Conservation (phyloP, 2,888 invertebrate genomes). For the Acrobasis consociella region DNA sequence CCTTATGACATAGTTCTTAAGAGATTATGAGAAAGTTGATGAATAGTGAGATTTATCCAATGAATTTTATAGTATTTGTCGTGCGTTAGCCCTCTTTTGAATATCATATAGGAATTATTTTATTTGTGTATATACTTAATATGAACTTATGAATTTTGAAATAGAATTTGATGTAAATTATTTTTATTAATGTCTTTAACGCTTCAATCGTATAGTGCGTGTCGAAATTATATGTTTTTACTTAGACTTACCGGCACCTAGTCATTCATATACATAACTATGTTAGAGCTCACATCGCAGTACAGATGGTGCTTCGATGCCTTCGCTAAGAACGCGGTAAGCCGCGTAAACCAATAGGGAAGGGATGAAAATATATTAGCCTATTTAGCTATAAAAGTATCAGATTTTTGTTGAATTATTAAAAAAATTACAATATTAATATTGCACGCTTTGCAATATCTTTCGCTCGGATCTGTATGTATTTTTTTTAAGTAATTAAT, state of each 20-base stretch:
- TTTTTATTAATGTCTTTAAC: not conserved
- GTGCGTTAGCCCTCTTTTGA: not conserved
- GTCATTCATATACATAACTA: slow-evolving; percentile 31
- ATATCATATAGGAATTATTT: not conserved
- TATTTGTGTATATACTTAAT: not conserved
- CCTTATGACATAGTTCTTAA: not conserved
- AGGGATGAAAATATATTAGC: too few species aligned
- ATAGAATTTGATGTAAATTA: too few species aligned
- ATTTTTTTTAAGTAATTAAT: too few species aligned
- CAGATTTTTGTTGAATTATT: too few species aligned
- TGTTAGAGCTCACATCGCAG: not conserved
- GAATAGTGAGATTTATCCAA: not conserved
- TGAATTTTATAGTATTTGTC: not conserved
- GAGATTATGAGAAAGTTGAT: not conserved
- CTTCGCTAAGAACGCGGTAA: too few species aligned
- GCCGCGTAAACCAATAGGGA: too few species aligned
- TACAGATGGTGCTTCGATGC: too few species aligned
- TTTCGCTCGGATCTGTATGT: too few species aligned
- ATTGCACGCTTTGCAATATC: too few species aligned
- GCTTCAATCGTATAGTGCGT: not conserved
- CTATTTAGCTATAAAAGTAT: too few species aligned
- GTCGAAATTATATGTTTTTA: slow-evolving; percentile 2
- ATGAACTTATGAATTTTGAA: not conserved
- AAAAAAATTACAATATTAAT: too few species aligned
- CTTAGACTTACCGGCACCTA: slow-evolving; percentile 26